A percentile compares a stretch with the other conserved stretches of the same genome.
Conservation (phyloP, 2,888 invertebrate species). For the Plemyria rubiginata region DNA sequence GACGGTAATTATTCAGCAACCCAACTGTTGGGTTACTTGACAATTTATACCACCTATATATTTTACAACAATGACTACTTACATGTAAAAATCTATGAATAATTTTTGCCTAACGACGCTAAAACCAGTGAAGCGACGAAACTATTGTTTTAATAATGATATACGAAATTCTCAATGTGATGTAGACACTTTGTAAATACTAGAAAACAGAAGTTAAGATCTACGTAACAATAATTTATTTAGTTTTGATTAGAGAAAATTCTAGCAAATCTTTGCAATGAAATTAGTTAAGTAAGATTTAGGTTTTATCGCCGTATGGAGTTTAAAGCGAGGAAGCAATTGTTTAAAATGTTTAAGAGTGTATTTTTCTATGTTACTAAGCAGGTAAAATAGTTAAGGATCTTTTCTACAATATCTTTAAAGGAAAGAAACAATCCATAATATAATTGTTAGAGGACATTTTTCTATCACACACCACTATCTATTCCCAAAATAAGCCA, state of each 20-base stretch:
- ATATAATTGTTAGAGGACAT: too few relatives aligned
- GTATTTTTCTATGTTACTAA: slow-evolving; percentile 22
- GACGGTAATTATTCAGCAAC: not conserved
- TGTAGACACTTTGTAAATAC: slow-evolving; percentile 18
- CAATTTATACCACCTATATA: not conserved
- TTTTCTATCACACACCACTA: too few relatives aligned
- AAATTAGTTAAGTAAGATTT: slow-evolving; percentile 12
- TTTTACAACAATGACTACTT: not conserved
- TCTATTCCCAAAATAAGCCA: too few relatives aligned
- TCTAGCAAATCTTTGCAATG: slow-evolving; percentile 21
- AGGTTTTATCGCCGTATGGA: slow-evolving; percentile 4
- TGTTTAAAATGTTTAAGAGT: slow-evolving; percentile 15
- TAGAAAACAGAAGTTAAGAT: slow-evolving; percentile 4
- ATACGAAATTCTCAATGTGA: slow-evolving; percentile 7
- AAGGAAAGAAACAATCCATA: too few relatives aligned
- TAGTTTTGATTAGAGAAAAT: slow-evolving; percentile 20
- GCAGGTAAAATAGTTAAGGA: slow-evolving; percentile 1
- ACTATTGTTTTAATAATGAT: not conserved
- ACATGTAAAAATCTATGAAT: not conserved
- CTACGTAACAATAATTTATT: slow-evolving; percentile 28
- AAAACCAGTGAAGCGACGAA: slow-evolving; percentile 13
- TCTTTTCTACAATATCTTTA: not conserved
- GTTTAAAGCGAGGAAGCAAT: too few relatives aligned
- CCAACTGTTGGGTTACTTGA: too few relatives aligned
- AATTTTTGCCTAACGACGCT: not conserved